Evolutionary conservation across 2,797 vertebrate species (phyloP).

Genomic region (Chaenodraco wilsoni): DNA sequence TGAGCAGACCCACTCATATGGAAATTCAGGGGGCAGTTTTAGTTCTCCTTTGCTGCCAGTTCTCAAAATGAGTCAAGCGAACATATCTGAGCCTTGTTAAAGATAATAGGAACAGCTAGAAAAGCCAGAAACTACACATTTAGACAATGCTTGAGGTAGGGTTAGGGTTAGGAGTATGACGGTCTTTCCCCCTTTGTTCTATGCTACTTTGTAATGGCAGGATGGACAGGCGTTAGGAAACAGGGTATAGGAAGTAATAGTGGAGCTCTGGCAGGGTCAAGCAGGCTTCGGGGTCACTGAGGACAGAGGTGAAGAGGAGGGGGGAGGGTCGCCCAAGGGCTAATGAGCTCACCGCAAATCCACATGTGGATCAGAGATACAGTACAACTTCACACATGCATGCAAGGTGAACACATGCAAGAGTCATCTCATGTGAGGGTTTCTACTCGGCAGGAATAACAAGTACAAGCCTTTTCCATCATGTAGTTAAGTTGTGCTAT

Average conservation of each 20-base stretch:
- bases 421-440: neutral
- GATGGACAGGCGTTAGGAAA: neutral
- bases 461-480: neutral
- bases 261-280: conserved; percentile 44
- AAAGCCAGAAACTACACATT: conserved; percentile 13
- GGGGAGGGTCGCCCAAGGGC: conserved; percentile 36
- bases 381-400: conserved; percentile 18
- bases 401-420: conserved; percentile 6
- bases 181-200: neutral
- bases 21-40: conserved; percentile 38
- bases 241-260: conserved; percentile 30
- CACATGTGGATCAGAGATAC: conserved; percentile 52
- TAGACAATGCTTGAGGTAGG: neutral
- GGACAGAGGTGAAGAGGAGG: conserved; percentile 68
- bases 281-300: conserved; percentile 57
- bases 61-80: conserved; percentile 35
- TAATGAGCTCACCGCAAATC: conserved; percentile 57
- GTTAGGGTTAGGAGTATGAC: neutral
- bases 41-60: conserved; percentile 27
- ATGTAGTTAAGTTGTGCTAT: conserved; percentile 7
- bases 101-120: neutral
- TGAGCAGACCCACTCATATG: conserved; percentile 28
- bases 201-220: neutral
- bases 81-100: conserved; percentile 5
- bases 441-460: neutral